Percentiles rank a stretch among this genome's conserved stretches.
Conservation (phyloP, 2,888 invertebrate genomes). For the Trissolcus japonicus region DNA sequence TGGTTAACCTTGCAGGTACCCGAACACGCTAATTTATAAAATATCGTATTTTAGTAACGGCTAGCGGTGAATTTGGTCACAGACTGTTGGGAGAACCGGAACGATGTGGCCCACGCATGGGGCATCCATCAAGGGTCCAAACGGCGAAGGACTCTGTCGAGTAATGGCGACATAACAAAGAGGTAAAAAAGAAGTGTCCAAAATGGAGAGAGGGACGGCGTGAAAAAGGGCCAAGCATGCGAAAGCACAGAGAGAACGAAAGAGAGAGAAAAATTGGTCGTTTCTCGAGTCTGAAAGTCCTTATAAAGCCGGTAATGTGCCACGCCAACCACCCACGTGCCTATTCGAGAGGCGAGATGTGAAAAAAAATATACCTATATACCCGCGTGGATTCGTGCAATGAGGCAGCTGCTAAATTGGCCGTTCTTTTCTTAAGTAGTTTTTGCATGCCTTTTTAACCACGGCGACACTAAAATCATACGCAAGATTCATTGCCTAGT, state of each 20-base stretch:
- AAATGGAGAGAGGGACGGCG: conserved; percentile 52
- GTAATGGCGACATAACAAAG: conserved; percentile 71
- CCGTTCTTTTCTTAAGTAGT: conserved; percentile 50
- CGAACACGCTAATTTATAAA: conserved; percentile 46
- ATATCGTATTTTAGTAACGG: conserved; percentile 50
- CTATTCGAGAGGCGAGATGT: conserved; percentile 66
- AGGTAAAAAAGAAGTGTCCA: conserved; percentile 52
- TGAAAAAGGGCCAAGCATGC: conserved; percentile 56
- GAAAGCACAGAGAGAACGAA: conserved; percentile 41
- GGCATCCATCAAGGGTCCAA: conserved; percentile 72
- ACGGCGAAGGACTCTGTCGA: conserved; percentile 71
- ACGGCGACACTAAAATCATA: conserved; percentile 52
- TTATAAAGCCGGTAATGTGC: conserved; percentile 73
- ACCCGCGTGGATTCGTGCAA: conserved; percentile 61
- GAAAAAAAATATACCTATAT: conserved; percentile 52
- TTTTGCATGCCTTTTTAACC: conserved; percentile 37
- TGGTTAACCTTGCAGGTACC: conserved; percentile 24
- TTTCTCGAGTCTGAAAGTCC: conserved; percentile 67
- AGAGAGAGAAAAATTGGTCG: conserved; percentile 51
- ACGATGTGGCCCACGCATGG: conserved; percentile 70
- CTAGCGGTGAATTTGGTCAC: conserved; percentile 64
- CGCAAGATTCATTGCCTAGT: conserved; percentile 48
- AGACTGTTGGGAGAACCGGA: conserved; percentile 64
- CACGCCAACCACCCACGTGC: conserved; percentile 73
- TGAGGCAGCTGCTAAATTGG: conserved; percentile 68